Conservation (phyloP, 2,797 vertebrate species). For the Pipistrellus pygmaeus region DNA sequence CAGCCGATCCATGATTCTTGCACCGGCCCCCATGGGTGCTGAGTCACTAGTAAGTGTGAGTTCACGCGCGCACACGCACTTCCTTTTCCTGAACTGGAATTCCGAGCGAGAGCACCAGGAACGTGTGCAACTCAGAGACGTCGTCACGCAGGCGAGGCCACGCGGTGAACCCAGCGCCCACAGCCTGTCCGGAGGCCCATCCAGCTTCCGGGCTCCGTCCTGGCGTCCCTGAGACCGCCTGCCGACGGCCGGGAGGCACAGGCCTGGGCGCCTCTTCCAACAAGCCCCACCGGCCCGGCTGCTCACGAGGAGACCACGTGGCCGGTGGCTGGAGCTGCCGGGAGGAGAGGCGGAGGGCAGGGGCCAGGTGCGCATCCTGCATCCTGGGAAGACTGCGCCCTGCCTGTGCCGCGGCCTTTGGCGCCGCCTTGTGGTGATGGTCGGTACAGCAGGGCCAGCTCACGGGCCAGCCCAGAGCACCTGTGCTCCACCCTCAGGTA, state of each 20-base stretch:
- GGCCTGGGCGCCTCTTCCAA: neutral
- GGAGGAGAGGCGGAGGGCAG: accelerated
- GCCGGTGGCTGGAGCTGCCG: accelerated
- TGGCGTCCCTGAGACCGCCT: accelerated
- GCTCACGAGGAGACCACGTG: accelerated
- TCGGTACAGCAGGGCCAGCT: neutral
- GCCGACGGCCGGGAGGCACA: neutral
- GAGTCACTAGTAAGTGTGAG: no score
- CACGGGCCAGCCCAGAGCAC: neutral
- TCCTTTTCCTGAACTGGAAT: neutral
- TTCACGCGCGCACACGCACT: accelerated
- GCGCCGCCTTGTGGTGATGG: neutral
- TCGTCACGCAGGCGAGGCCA: accelerated
- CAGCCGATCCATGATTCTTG: no score
- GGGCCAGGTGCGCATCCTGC: neutral
- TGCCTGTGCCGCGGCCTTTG: neutral
- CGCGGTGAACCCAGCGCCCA: neutral
- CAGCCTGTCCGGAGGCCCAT: accelerated
- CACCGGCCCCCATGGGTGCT: accelerated
- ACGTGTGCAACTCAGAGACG: neutral
- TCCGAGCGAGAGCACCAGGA: neutral
- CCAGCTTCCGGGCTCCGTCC: accelerated
- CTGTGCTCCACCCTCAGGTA: neutral
- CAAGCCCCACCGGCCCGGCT: accelerated
- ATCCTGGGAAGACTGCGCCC: accelerated